phyloP scores from a whole-genome alignment of 2,888 invertebrate genomes.

The Hydriomena furcata region DNA sequence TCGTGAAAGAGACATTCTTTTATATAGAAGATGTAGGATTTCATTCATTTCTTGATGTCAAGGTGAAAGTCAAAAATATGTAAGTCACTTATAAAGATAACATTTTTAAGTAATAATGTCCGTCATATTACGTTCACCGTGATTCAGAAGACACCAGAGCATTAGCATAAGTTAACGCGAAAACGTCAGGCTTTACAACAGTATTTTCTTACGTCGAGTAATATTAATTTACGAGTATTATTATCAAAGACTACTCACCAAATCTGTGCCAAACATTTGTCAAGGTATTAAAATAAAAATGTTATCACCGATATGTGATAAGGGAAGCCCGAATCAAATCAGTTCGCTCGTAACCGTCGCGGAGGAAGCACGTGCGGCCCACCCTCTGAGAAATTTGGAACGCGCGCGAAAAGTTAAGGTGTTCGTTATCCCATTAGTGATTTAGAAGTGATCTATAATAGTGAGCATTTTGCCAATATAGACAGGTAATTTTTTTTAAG shows the following conservation, averaged over 20 bases:
- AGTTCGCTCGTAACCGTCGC: conserved; percentile 7
- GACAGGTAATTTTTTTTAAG: no score
- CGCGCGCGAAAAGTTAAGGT: conserved; percentile 19
- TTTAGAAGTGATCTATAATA: background rate
- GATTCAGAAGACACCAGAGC: no score
- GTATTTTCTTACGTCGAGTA: no score
- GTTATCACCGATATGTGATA: conserved; percentile 19
- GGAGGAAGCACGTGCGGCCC: conserved; percentile 1
- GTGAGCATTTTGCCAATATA: background rate
- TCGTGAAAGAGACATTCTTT: no score
- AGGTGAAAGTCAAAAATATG: no score
- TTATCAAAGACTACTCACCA: conserved; percentile 12
- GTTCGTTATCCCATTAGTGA: background rate
- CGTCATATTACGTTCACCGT: no score
- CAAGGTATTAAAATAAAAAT: conserved; percentile 23
- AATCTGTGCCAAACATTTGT: conserved; percentile 29
- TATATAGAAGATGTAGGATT: no score
- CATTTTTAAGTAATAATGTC: no score
- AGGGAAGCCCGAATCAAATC: conserved; percentile 13
- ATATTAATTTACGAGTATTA: background rate
- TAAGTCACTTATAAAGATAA: no score
- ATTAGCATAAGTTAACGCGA: no score
- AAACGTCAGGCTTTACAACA: no score
- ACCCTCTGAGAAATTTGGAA: background rate
- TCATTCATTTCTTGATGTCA: no score